Evolutionary conservation across 2,113 vertebrate species (phyloP), one percentile per base, ranked within the genome.

Genomic region (Micromys minutus): DNA sequence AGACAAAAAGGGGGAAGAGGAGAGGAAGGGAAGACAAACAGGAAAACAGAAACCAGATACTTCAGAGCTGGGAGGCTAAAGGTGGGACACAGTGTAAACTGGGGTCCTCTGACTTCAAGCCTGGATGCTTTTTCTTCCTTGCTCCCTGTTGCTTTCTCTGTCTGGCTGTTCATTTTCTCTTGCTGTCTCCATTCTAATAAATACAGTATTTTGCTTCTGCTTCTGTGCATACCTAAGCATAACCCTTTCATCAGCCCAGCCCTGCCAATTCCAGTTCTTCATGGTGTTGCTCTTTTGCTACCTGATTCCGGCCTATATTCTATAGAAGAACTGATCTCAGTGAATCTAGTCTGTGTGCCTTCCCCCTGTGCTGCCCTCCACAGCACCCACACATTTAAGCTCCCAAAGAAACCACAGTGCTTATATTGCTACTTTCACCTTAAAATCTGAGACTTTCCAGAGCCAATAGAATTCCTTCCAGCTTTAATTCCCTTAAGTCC

Each of bases 381-480:
- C 0, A 72, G 59, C 11, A 89, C n/a, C 22, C 63, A 71, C 22
- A n/a, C 19, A 24, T 4, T 50, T 13, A 57, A 36, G 13, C 16
- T 47, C 59, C 59, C 50, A 91, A 36, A 22, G 24, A 59, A 89
- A 61, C 36, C 77, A 89, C 26, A 74, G 76, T 34, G 55, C 75
- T 84, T 29, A 72, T 0, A 0, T 2, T 9, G 26, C n/a, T 67
- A 61, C 17, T 36, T 90, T 65, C 0, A 4, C 59, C 75, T 21
- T 65, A 72, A 93, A 93, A 80, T 76, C 71, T 86, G n/a, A n/a
- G n/a, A 42, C 52, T 89, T n/a, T 86, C 39, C 52, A 74, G 90
- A 61, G 31, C 85, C 45, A 47, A 45, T 5, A 45, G 50, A 0
- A 1, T 11, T 85, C 57, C 42, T 26, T 76, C 67, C 47, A 1